Evolutionary conservation across 2,888 invertebrate species (phyloP), one percentile per base, ranked within the genome.

Genomic region (Pyrgus malvae): DNA sequence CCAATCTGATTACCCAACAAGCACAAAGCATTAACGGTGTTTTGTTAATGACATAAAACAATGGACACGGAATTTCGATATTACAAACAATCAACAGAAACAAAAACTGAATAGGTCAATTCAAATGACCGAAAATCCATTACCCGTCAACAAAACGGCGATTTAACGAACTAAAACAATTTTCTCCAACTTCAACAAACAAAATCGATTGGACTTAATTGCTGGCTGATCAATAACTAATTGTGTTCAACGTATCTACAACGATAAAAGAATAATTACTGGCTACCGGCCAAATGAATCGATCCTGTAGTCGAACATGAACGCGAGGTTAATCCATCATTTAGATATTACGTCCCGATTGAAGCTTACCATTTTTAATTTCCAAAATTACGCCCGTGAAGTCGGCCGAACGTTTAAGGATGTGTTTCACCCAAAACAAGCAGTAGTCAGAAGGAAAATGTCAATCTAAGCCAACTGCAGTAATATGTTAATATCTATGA

Each of bases 141-240:
- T 87, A 88, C 31, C 45, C 45, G 76, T 63, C 69, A 73, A 83
- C 74, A 80, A 81, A 87, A 83, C 83, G 74, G 69, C 84, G 81
- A 83, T 86, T 88, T 85, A 86, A 82, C 72, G 72, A 83, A 86
- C 83, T 82, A 86, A 90, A 90, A 89, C 89, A 88, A 90, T 90
- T 90, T 88, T 79, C 87, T 85, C 79, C 84, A 85, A 88, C 86
- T 90, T 86, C 84, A 86, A 88, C 87, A 88, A 87, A 87, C 88
- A 88, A 82, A 87, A 89, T 87, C 89, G 88, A 90, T 87, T 85
- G 82, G 75, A 74, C 82, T 86, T 90, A 89, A 89, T 90, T 89
- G 89, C 80, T 70, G 88, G 88, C 80, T 70, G 88, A 89, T 90
- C 90, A 90, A 90, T 89, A 90, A 88, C 87, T 90, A 89, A 90